Evolutionary conservation across 1,140 invertebrate species (phyloP).

Genomic region (Nephotettix cincticeps): DNA sequence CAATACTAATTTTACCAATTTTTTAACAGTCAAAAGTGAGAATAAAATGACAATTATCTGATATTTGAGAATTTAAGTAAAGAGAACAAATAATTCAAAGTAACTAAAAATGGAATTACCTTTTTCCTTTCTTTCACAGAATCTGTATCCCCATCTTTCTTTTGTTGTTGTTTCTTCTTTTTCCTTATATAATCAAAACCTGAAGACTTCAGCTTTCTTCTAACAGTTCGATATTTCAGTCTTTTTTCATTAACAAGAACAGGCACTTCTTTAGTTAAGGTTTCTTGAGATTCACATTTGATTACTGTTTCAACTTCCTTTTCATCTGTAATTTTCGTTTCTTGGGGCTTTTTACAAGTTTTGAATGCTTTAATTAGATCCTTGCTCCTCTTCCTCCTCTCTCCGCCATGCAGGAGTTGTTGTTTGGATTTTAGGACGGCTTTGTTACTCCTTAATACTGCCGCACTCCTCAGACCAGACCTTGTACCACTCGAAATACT

Average conservation of each 20-base stretch:
- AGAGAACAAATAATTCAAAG: no score
- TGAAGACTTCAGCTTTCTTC: slow-evolving; percentile 63
- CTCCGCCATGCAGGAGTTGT: slow-evolving; percentile 46
- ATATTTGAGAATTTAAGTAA: neutral
- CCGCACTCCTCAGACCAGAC: slow-evolving; percentile 31
- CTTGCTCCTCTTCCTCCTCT: slow-evolving; percentile 53
- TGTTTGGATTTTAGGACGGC: slow-evolving; percentile 53
- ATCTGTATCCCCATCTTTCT: slow-evolving; percentile 48
- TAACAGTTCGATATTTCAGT: slow-evolving; percentile 53
- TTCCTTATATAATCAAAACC: slow-evolving; percentile 88
- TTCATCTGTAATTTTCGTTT: slow-evolving; percentile 44
- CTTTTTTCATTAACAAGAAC: slow-evolving; percentile 47
- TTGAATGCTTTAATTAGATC: slow-evolving; percentile 52
- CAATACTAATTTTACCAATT: no score
- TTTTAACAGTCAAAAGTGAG: neutral
- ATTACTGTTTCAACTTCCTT: slow-evolving; percentile 38
- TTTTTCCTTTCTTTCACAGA: slow-evolving; percentile 49
- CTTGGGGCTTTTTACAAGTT: slow-evolving; percentile 27
- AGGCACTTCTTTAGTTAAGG: slow-evolving; percentile 24
- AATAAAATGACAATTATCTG: neutral
- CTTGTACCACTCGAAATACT: slow-evolving; percentile 13
- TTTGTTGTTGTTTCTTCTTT: slow-evolving; percentile 65
- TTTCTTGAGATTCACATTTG: slow-evolving; percentile 5
- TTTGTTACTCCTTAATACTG: slow-evolving; percentile 55
- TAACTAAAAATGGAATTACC: no score